Evolutionary conservation across 2,888 invertebrate species (phyloP).

Genomic region (Coelinius sp.): DNA sequence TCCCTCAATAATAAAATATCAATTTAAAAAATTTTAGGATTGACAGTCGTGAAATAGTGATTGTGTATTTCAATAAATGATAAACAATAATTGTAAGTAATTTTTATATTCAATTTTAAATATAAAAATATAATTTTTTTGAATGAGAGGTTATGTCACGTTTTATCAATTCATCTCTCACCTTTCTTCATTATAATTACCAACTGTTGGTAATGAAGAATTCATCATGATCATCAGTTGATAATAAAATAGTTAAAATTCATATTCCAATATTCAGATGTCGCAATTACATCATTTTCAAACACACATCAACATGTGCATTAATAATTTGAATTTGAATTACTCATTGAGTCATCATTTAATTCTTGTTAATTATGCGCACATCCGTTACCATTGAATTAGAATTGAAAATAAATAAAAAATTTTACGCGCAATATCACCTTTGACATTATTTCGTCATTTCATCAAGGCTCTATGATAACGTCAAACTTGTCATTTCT

Average conservation of each 20-base stretch:
- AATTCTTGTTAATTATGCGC: slow-evolving; percentile 4
- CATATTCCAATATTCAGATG: too few species aligned
- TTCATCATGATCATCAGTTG: not conserved
- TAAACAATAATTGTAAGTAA: not conserved
- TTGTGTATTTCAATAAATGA: not conserved
- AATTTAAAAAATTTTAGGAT: not conserved
- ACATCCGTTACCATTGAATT: not conserved
- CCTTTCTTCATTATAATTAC: not conserved
- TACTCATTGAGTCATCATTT: not conserved
- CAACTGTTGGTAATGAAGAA: not conserved
- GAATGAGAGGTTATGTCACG: not conserved
- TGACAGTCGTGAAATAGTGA: not conserved
- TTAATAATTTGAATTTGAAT: not conserved
- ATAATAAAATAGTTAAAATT: too few species aligned
- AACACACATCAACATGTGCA: too few species aligned
- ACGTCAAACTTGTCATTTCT: not conserved
- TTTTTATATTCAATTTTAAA: not conserved
- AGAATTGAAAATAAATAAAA: not conserved
- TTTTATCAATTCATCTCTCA: not conserved
- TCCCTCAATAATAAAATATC: too few species aligned
- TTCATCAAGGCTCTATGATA: slow-evolving; percentile 5
- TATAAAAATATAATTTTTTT: not conserved
- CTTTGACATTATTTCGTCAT: slow-evolving; percentile 22
- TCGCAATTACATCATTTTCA: too few species aligned
- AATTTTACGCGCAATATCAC: slow-evolving; percentile 9